These are phyloP conservation scores for Rhagologus leucostigma DNA, from an alignment of 2,113 vertebrate genomes.

Conservation along the genomic window DNA sequence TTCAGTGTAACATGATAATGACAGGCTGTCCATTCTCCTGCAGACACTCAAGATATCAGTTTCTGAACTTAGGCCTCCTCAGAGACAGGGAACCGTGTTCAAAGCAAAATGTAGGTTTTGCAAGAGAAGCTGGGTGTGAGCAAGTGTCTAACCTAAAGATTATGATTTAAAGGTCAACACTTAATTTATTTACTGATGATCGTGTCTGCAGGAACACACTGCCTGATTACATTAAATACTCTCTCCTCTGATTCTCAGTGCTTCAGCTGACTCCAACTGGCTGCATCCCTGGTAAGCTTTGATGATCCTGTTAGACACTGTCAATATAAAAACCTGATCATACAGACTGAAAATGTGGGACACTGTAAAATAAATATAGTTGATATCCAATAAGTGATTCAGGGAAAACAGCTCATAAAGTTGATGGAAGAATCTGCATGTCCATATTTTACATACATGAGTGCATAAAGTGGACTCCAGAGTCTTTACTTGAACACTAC, in stretches of 20 bases:
- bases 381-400: not conserved
- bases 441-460: not conserved
- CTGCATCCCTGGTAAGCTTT: not conserved
- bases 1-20: not conserved
- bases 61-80: constrained; percentile 6
- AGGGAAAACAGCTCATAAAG: not conserved
- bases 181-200: constrained; percentile 31
- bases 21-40: not conserved
- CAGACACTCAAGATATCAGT: not conserved
- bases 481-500: not conserved
- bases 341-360: not conserved
- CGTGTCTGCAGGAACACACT: not conserved
- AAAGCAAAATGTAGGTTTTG: not conserved
- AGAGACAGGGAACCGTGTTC: not conserved
- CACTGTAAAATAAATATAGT: not conserved
- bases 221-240: not conserved
- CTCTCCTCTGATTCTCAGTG: not conserved
- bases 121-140: not conserved
- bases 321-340: not conserved
- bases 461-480: not conserved
- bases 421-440: not conserved
- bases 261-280: not conserved
- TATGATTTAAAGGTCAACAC: constrained; percentile 2
- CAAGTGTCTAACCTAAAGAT: not conserved
- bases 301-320: not conserved